Evolutionary conservation across 2,113 vertebrate species (phyloP), one percentile per base, ranked within the genome.

Genomic region (Sinocyclocheilus rhinocerous): DNA sequence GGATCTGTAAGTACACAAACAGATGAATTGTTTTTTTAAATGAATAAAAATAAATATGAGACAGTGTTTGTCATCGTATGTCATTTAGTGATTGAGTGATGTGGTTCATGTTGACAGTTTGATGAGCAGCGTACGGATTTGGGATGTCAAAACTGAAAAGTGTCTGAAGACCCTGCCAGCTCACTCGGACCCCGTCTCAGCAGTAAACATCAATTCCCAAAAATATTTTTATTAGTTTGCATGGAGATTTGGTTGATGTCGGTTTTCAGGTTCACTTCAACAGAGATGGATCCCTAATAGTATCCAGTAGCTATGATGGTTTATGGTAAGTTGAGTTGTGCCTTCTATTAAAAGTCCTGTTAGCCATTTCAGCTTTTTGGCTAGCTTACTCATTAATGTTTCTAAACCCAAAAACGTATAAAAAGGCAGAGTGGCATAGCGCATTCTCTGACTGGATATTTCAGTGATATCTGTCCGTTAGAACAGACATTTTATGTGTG

Each of bases 81-180:
- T 20, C 16, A 70, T 70, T 36, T 70, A 70, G 29, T 36, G 29
- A n/a, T 82, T 65, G 59, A 22, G 16, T 36, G 16, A 4, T 70
- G 8, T 36, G 72, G 86, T 65, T 88, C 15, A 4, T 29, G 52
- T 24, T 22, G 12, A 0, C 90, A 99, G 98, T 99, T 99, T 72
- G 98, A 99, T 0, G 98, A 99, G 78, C n/a, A 99, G 98, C 0
- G 97, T 99, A 57, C 91, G 97, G 93, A 99, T 99, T 94, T 99
- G 98, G 98, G 98, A 99, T 0, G 98, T 99, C 88, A 99, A 99
- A 89, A 99, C 97, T 0, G 98, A 98, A 82, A 99, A 99, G 91
- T 99, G 98, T 93, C 95, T 99, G 92, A 99, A 99, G 95, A 99
- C 98, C 0, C 86, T 99, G 92, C 98, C 98, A 0, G 98, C 98